Conservation (phyloP, 1,140 invertebrate genomes). For the Pseudomyrmex pallidus region DNA sequence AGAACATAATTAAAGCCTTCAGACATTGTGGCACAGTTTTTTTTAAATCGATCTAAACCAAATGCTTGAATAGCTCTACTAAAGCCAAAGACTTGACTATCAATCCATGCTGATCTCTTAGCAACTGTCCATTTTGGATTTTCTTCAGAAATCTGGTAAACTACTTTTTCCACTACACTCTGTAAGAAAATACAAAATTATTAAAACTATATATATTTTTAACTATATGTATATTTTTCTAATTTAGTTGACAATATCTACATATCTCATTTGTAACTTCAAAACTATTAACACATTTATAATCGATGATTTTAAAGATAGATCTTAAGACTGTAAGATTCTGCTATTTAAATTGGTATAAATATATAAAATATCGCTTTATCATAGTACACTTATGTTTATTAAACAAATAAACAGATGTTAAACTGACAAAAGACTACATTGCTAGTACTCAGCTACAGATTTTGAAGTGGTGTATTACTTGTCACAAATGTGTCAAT, state of each 20-base stretch:
- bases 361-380: too few relatives aligned
- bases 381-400: too few relatives aligned
- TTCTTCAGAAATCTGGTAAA: constrained; percentile 90
- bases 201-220: not conserved
- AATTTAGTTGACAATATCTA: constrained; percentile 29
- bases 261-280: constrained; percentile 12
- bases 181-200: constrained; percentile 82
- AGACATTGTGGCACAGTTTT: constrained; percentile 92
- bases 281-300: constrained; percentile 2
- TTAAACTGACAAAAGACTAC: too few relatives aligned
- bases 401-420: too few relatives aligned
- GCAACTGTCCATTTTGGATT: constrained; percentile 91
- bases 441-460: too few relatives aligned
- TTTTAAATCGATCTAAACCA: constrained; percentile 94
- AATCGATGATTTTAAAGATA: not conserved
- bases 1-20: constrained; percentile 94
- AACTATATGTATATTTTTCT: not conserved
- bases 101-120: constrained; percentile 92
- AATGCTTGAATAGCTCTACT: constrained; percentile 94
- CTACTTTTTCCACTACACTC: constrained; percentile 95
- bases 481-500: too few relatives aligned
- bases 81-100: constrained; percentile 94
- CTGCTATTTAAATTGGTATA: too few relatives aligned
- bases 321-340: too few relatives aligned
- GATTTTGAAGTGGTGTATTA: too few relatives aligned